Base-by-base conservation (phyloP, 2,113 vertebrate species). In the Epinephelus fuscoguttatus region DNA sequence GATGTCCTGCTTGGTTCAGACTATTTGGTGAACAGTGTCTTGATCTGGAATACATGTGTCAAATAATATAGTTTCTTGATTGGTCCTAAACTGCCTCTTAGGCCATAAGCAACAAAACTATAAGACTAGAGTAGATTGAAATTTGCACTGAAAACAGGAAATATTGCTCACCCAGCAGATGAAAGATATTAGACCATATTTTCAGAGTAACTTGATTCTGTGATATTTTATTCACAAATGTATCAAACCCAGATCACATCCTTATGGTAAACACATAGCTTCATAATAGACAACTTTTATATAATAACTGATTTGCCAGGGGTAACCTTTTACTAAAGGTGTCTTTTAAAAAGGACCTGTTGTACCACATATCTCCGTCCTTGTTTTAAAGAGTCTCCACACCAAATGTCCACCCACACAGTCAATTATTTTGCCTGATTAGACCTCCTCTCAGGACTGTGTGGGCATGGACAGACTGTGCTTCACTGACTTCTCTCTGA, bases 1-100 rank as follows among this genome's bases (percentile, higher is more conserved):
- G 88, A 78, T 84, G 82, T 81, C 82, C 17, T 53, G 55, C 19
- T 81, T 67, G 59, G n/a, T 27, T 1, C 27, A 5, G 30, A 25
- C 15, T 27, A 4, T 33, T 42, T 3, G 0, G 2, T 42, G 5
- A 70, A 18, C 4, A n/a, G 5, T 0, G 9, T 27, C 8, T 8
- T 56, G 2, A 49, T 27, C 53, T 72, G 25, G 17, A 52, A 3
- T 4, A 30, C 4, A 52, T 57, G 13, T 47, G 18, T 56, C 37
- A 70, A 42, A n/a, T 17, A 33, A 60, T 9, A 23, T 0, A 0
- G 21, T 27, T 49, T 62, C n/a, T 23, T 57, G 3, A 37, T n/a
- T 13, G 18, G 25, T 50, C 4, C 15, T 12, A 70, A 37, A 30
- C 18, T 14, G 1, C 27, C 2, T 21, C 40, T 21, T 18, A 37